These are phyloP conservation scores for Lysandra bellargus DNA, from an alignment of 2,888 invertebrate genomes.

Conservation along the genomic window DNA sequence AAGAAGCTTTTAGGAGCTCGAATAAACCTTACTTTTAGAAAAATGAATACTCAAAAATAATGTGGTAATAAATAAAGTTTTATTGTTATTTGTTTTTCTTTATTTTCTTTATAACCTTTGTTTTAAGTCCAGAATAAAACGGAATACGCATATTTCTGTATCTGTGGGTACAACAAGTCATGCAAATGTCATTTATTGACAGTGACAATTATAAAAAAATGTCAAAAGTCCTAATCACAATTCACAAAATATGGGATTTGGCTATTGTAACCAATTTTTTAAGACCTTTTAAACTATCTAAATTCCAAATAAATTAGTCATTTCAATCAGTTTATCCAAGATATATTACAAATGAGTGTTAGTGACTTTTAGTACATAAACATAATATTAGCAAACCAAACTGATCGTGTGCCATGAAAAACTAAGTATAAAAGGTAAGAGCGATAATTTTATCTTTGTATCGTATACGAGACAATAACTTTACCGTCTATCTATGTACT, in stretches of 20 bases:
- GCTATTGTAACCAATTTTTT: background rate
- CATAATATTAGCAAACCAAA: background rate
- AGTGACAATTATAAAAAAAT: background rate
- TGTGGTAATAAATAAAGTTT: background rate
- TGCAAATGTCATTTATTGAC: background rate
- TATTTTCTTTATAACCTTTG: background rate
- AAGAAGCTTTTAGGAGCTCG: constrained; percentile 78
- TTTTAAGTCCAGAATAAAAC: background rate
- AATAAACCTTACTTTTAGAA: constrained; percentile 85
- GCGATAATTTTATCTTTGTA: constrained; percentile 16
- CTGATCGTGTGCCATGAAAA: background rate
- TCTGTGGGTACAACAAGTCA: background rate
- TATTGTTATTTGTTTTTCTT: constrained; percentile 16
- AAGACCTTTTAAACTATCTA: background rate
- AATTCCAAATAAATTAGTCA: background rate
- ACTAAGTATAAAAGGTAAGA: constrained; percentile 29
- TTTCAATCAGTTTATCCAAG: background rate
- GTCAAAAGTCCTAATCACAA: background rate
- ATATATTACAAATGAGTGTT: background rate
- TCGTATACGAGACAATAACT: constrained; percentile 20
- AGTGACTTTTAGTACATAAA: background rate
- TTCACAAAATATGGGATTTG: background rate
- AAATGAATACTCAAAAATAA: constrained; percentile 51
- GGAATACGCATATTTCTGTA: background rate
- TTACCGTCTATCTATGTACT: constrained; percentile 32